These are phyloP conservation scores for Trichonephila inaurata DNA, from an alignment of 1,140 invertebrate species.

Conservation along the genomic window DNA sequence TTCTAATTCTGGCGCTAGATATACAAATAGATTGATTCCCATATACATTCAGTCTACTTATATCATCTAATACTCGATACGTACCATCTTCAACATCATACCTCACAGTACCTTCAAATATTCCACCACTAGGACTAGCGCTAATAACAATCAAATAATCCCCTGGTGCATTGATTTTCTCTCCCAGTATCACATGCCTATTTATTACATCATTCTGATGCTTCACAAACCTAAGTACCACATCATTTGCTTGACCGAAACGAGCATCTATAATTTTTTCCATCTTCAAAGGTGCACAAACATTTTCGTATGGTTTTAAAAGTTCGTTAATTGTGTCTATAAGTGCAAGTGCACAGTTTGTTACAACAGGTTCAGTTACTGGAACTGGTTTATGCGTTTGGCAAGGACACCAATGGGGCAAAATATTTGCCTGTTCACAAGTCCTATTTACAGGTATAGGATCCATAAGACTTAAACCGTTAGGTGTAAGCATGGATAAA, in stretches of 20 bases:
- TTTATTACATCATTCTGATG: slow-evolving; percentile 85
- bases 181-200: slow-evolving; percentile 79
- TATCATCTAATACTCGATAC: slow-evolving; percentile 87
- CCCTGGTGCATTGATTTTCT: slow-evolving; percentile 68
- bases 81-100: slow-evolving; percentile 82
- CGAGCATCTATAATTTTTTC: slow-evolving; percentile 86
- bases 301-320: slow-evolving; percentile 39
- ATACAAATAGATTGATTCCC: slow-evolving; percentile 89
- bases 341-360: slow-evolving; percentile 78
- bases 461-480: slow-evolving; percentile 89
- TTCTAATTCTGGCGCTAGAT: slow-evolving; percentile 87
- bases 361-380: slow-evolving; percentile 41
- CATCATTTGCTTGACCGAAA: slow-evolving; percentile 83
- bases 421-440: slow-evolving; percentile 80
- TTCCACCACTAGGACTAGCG: slow-evolving; percentile 86
- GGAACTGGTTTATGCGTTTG: slow-evolving; percentile 74
- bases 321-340: slow-evolving; percentile 75
- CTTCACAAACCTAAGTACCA: slow-evolving; percentile 83
- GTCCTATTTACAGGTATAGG: slow-evolving; percentile 84
- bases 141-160: slow-evolving; percentile 85
- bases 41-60: slow-evolving; percentile 91
- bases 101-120: slow-evolving; percentile 89
- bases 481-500: slow-evolving; percentile 29
- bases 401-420: slow-evolving; percentile 82
- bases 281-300: slow-evolving; percentile 85